These are phyloP conservation scores for Melitaea cinxia DNA, from an alignment of 1,140 invertebrate species.

Conservation along the genomic window DNA sequence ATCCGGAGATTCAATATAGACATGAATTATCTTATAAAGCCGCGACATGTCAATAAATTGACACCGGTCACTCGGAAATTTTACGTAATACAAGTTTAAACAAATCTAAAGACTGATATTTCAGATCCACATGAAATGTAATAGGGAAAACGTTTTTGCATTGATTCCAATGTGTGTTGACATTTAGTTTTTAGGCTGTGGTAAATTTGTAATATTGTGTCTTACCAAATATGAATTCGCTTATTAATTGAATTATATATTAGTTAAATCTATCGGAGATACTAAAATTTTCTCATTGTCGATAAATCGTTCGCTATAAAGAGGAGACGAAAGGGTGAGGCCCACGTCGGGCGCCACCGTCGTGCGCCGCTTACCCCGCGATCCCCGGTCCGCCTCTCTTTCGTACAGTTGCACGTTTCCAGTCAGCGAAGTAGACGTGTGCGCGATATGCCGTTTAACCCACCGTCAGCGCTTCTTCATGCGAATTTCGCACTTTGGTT, in stretches of 20 bases:
- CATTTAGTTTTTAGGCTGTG: background rate
- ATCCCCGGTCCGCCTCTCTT: conserved; percentile 36
- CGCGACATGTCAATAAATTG: no score
- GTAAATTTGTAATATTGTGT: background rate
- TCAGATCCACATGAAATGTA: no score
- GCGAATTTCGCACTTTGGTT: conserved; percentile 71
- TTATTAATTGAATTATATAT: conserved; percentile 3
- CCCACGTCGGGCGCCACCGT: conserved; percentile 56
- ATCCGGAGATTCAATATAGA: no score
- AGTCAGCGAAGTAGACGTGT: conserved; percentile 61
- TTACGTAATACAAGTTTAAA: no score
- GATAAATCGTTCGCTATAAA: conserved; percentile 67
- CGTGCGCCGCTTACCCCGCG: conserved; percentile 52
- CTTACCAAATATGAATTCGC: background rate
- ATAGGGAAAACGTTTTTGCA: no score
- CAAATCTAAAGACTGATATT: no score
- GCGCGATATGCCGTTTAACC: conserved; percentile 68
- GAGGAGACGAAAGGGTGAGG: conserved; percentile 58
- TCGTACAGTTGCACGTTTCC: conserved; percentile 69
- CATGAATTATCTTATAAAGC: no score
- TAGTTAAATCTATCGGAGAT: conserved; percentile 17
- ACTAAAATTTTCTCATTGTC: conserved; percentile 47
- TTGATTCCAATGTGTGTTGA: no score
- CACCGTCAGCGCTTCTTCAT: conserved; percentile 64
- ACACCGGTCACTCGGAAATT: no score